Evolutionary conservation across 2,113 vertebrate species (phyloP).

Genomic region (Pygoscelis adeliae): DNA sequence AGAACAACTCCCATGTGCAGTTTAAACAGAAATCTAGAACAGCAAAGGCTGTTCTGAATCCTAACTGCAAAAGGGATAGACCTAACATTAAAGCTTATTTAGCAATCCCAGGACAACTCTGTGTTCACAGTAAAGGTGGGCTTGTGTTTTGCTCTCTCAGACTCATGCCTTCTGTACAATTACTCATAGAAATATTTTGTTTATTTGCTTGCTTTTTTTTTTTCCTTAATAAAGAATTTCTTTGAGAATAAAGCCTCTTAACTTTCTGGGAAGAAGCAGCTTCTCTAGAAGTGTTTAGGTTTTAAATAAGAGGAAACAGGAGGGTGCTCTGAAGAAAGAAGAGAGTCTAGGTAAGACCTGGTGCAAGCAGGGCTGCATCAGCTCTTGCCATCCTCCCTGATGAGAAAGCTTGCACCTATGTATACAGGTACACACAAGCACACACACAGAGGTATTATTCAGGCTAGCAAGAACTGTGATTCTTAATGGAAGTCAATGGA

Average conservation of each 20-base stretch:
- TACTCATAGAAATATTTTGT: not conserved
- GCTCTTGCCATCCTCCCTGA: not conserved
- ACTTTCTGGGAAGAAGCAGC: not conserved
- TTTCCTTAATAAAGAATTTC: not conserved
- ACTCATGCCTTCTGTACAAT: not conserved
- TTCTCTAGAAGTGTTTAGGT: not conserved
- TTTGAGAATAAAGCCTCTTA: not conserved
- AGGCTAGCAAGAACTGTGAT: not conserved
- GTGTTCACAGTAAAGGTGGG: not conserved
- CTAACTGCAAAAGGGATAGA: not conserved
- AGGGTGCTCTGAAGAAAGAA: not conserved
- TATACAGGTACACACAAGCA: not conserved
- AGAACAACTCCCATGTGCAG: not conserved
- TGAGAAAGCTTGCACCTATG: not conserved
- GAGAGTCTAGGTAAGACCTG: not conserved
- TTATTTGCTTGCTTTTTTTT: not conserved
- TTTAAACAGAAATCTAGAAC: conserved; percentile 3
- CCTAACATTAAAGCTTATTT: not conserved
- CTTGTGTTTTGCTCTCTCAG: not conserved
- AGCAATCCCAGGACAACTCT: not conserved
- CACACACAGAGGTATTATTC: not conserved
- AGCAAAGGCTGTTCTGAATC: not conserved
- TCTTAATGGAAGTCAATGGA: not conserved
- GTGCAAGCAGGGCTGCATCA: not conserved
- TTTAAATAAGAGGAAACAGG: not conserved